These are phyloP conservation scores for Nineta flava DNA, from an alignment of 2,888 invertebrate genomes.

Conservation along the genomic window DNA sequence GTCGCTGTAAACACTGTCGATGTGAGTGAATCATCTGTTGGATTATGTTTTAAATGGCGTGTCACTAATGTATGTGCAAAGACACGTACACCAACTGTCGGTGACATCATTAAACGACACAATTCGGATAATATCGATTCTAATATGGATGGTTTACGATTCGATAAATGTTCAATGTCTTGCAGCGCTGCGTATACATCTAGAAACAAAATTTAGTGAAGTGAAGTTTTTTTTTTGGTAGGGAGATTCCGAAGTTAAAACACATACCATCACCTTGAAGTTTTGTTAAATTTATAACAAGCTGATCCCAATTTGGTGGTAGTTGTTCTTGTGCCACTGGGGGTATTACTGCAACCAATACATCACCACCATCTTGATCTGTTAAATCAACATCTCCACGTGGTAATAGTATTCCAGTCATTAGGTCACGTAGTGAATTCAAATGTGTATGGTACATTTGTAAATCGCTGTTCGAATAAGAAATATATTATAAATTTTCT, in stretches of 20 bases:
- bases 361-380: slow-evolving; percentile 33
- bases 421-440: slow-evolving; percentile 34
- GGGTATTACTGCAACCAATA: slow-evolving; percentile 32
- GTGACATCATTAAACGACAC: slow-evolving; percentile 45
- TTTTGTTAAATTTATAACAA: slow-evolving; percentile 22
- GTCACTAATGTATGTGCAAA: slow-evolving; percentile 58
- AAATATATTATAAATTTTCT: slow-evolving; percentile 4
- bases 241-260: slow-evolving; percentile 18
- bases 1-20: slow-evolving; percentile 56
- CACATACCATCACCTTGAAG: slow-evolving; percentile 27
- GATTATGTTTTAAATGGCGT: slow-evolving; percentile 52
- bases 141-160: slow-evolving; percentile 48
- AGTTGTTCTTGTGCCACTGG: slow-evolving; percentile 26
- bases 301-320: slow-evolving; percentile 30
- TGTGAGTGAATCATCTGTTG: slow-evolving; percentile 32
- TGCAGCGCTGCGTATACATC: slow-evolving; percentile 49
- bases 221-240: neutral
- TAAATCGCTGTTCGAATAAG: slow-evolving; percentile 27
- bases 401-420: slow-evolving; percentile 44
- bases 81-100: slow-evolving; percentile 43
- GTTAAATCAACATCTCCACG: slow-evolving; percentile 24
- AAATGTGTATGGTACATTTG: slow-evolving; percentile 40
- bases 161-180: slow-evolving; percentile 58
- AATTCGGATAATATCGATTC: slow-evolving; percentile 46
- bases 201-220: slow-evolving; percentile 14